Conservation (phyloP, 53 echinoderm and acorn worm species). For the Echinometra lucunter region DNA sequence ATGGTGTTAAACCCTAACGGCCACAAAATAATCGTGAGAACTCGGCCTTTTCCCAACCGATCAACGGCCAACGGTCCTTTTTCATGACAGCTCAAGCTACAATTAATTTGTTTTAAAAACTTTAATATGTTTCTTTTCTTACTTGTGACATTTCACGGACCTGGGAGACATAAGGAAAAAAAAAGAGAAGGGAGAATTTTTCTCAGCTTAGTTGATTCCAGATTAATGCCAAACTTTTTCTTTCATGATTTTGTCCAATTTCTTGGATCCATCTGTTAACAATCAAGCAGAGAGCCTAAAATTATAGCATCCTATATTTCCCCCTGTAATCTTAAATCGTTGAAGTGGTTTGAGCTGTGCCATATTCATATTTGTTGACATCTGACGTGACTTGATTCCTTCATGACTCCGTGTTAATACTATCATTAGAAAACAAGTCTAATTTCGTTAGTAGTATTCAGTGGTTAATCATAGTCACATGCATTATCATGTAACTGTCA, state of each 20-base stretch:
- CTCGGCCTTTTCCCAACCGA: conserved; percentile 59
- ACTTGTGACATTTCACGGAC: conserved; percentile 36
- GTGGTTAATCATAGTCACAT: no score
- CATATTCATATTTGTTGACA: conserved; percentile 24
- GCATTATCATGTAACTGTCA: neutral
- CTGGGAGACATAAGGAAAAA: neutral
- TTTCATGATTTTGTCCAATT: neutral
- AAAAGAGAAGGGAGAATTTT: neutral
- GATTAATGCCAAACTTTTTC: conserved; percentile 8
- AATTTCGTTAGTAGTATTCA: neutral
- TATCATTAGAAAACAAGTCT: no score
- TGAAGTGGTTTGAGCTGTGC: neutral
- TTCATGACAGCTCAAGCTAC: conserved; percentile 60
- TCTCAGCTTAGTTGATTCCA: conserved; percentile 49
- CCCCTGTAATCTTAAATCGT: neutral
- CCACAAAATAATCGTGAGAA: conserved; percentile 61
- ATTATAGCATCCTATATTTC: neutral
- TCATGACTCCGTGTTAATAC: neutral
- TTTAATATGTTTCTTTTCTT: conserved; percentile 59
- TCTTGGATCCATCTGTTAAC: conserved; percentile 22
- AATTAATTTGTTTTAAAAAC: conserved; percentile 63
- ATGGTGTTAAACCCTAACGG: conserved; percentile 49
- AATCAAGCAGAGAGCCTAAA: conserved; percentile 17
- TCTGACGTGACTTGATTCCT: neutral
- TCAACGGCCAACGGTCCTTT: conserved; percentile 44